Percentiles rank a stretch among this genome's conserved stretches.
Conservation (phyloP, 2,113 vertebrate genomes). For the Carollia perspicillata region DNA sequence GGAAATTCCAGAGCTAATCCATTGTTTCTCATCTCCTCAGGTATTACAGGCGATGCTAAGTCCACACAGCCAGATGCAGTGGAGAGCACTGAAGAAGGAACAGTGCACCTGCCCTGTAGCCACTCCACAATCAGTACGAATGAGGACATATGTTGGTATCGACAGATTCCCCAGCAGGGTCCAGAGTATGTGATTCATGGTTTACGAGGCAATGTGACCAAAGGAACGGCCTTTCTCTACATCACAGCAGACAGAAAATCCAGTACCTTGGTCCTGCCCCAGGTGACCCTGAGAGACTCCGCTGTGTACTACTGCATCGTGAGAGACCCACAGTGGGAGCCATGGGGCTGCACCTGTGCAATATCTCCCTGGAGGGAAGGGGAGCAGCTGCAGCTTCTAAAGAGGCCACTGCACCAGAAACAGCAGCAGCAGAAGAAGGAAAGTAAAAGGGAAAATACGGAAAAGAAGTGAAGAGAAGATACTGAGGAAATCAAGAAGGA, state of each 20-base stretch:
- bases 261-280: slow-evolving; percentile 42
- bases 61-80: slow-evolving; percentile 24
- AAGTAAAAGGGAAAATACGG: not conserved
- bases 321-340: not conserved
- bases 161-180: not conserved
- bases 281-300: not conserved
- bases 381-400: too few species aligned
- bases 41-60: slow-evolving; percentile 12
- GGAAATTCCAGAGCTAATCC: not conserved
- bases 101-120: slow-evolving; percentile 16
- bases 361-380: not conserved
- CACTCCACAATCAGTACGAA: not conserved
- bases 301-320: slow-evolving; percentile 52
- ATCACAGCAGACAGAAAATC: slow-evolving; percentile 11
- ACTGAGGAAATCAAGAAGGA: not conserved
- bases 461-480: not conserved
- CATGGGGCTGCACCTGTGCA: not conserved
- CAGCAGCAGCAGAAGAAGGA: not conserved
- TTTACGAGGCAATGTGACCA: not conserved
- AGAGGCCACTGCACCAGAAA: not conserved
- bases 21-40: slow-evolving; percentile 6
- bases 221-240: not conserved
- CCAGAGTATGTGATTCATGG: slow-evolving; percentile 38
- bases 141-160: slow-evolving; percentile 55
- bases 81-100: not conserved